A percentile compares a stretch with the other conserved stretches of the same genome.
These are phyloP conservation scores for Macrostomum lignano DNA, from an alignment of 1,140 invertebrate species.

Conservation along the genomic window DNA sequence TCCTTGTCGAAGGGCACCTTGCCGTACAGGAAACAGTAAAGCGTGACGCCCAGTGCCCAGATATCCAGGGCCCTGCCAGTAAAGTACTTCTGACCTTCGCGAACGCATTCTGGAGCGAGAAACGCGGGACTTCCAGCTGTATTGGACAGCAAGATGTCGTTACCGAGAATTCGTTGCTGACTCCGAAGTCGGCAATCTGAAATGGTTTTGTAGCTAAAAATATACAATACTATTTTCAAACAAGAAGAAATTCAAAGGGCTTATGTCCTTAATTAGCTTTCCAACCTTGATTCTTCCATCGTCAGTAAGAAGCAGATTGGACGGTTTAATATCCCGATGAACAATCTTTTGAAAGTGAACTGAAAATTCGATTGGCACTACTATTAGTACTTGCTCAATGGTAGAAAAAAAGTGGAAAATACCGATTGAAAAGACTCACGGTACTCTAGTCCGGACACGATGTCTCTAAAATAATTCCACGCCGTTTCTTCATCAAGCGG, in stretches of 20 bases:
- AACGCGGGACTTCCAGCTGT: slow-evolving; percentile 72
- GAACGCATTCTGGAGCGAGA: slow-evolving; percentile 60
- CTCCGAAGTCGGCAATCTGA: slow-evolving; percentile 78
- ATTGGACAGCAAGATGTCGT: slow-evolving; percentile 45
- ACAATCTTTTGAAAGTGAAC: slow-evolving; percentile 89
- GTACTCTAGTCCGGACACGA: slow-evolving; percentile 70
- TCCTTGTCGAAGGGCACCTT: slow-evolving; percentile 9
- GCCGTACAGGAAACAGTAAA: slow-evolving; percentile 48
- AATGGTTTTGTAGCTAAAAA: too few relatives aligned
- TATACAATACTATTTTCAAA: too few relatives aligned
- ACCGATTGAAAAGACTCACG: slow-evolving; percentile 36
- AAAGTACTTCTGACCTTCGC: slow-evolving; percentile 23
- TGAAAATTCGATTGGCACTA: slow-evolving; percentile 34
- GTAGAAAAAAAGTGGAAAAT: background rate
- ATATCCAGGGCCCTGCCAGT: too few relatives aligned
- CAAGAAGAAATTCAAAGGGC: too few relatives aligned
- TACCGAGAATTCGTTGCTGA: slow-evolving; percentile 74
- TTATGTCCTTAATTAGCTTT: too few relatives aligned
- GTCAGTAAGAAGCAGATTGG: slow-evolving; percentile 66
- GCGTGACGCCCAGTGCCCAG: slow-evolving; percentile 74
- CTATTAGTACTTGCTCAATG: too few relatives aligned
- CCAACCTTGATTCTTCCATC: slow-evolving; percentile 38
- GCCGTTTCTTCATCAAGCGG: too few relatives aligned
- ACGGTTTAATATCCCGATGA: slow-evolving; percentile 78
- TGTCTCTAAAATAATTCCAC: slow-evolving; percentile 78